Percentiles rank a stretch among this genome's conserved stretches.
Evolutionary conservation across 2,113 vertebrate genomes (phyloP).

Genomic region (Petrocephalus microphthalmus): DNA sequence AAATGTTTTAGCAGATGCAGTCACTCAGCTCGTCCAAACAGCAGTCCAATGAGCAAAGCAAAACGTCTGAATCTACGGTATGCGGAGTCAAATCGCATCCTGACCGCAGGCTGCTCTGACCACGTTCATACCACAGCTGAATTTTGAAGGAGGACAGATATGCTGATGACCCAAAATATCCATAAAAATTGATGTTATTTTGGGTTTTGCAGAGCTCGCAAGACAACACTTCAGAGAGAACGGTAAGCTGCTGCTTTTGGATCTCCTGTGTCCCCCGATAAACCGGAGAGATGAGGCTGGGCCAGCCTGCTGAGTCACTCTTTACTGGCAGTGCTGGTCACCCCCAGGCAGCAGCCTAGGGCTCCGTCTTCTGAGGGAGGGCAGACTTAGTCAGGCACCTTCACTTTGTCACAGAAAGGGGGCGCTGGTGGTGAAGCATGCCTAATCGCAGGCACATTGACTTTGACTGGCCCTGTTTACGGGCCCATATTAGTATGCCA

Average conservation of each 20-base stretch:
- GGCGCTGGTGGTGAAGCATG: not conserved
- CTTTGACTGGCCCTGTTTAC: not conserved
- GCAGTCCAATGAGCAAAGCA: not conserved
- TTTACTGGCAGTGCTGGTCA: not conserved
- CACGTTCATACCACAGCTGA: not conserved
- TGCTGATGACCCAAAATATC: not conserved
- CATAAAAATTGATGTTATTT: not conserved
- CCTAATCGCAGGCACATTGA: not conserved
- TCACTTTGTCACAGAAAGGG: not conserved
- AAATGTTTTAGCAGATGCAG: not conserved
- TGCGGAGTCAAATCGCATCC: not conserved
- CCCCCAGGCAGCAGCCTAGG: not conserved
- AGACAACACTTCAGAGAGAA: constrained; percentile 3
- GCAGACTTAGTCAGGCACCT: not conserved
- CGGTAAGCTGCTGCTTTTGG: not conserved
- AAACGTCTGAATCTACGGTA: not conserved
- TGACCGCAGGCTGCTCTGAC: not conserved
- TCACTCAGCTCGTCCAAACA: not conserved
- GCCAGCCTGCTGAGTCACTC: too few relatives aligned
- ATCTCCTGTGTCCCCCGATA: not conserved
- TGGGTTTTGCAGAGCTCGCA: not conserved
- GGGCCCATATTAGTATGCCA: not conserved
- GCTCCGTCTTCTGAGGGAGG: too few relatives aligned
- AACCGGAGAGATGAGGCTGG: not conserved
- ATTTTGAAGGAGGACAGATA: not conserved